A percentile compares a stretch with the other conserved stretches of the same genome.
Conservation (phyloP, 2,888 invertebrate species). For the Lagria hirta region DNA sequence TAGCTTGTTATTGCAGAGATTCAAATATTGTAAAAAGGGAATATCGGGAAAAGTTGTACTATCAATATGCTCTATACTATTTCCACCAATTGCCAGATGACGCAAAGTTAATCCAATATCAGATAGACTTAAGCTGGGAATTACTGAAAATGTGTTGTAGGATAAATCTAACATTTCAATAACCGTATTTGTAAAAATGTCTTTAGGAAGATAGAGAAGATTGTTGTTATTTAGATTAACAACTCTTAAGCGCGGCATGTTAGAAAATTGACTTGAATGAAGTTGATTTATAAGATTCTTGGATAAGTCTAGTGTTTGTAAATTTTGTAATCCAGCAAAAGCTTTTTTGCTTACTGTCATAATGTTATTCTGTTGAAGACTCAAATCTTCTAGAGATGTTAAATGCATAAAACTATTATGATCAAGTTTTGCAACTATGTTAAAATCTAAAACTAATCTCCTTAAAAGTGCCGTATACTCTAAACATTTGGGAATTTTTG, state of each 20-base stretch:
- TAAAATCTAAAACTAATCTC: conserved; percentile 72
- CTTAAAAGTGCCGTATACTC: conserved; percentile 65
- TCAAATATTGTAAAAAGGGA: conserved; percentile 74
- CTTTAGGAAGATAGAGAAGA: conserved; percentile 72
- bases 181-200: conserved; percentile 77
- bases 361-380: conserved; percentile 74
- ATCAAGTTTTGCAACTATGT: conserved; percentile 69
- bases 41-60: conserved; percentile 84
- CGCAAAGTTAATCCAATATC: conserved; percentile 79
- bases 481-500: conserved; percentile 68
- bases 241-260: conserved; percentile 71
- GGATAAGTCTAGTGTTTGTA: conserved; percentile 79
- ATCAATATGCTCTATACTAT: conserved; percentile 83
- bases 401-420: conserved; percentile 75
- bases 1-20: conserved; percentile 77
- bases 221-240: conserved; percentile 73
- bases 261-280: conserved; percentile 78
- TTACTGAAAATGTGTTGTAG: conserved; percentile 74
- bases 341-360: conserved; percentile 72
- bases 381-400: conserved; percentile 70
- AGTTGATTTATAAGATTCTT: conserved; percentile 75
- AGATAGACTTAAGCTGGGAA: conserved; percentile 75
- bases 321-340: conserved; percentile 70
- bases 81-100: conserved; percentile 75
- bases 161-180: conserved; percentile 80